Evolutionary conservation across 2,888 invertebrate genomes (phyloP), one percentile per base, ranked within the genome.

Genomic region (Plebejus anna): DNA sequence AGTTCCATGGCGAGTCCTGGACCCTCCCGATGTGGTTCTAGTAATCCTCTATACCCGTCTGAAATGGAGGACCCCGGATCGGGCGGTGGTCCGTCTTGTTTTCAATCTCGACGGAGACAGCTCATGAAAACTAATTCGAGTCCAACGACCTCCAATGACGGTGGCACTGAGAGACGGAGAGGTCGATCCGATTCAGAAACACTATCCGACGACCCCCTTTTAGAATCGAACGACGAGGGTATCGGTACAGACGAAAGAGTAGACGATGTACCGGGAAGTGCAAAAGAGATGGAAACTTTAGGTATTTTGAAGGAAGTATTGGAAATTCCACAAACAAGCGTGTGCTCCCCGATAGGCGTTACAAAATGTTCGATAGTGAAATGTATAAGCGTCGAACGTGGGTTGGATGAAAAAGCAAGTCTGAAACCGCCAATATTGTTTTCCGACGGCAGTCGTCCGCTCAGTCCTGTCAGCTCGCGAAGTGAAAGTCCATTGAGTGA

Each of bases 1-100:
- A 97, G 97, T 80, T 97, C 97, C 2, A 97, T 97, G 96, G 97
- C 97, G 0, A 97, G 97, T 88, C 97, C 97, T 0, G 97, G 97
- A 0, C 96, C 97, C 4, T 97, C 97, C 0, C 92, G 97, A 79
- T 97, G 97, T 85, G 97, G 97, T 6, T 97, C 97, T 0, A 97
- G 96, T 83, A 97, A 97, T 87, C 97, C 97, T 0, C 87, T 97
- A 3, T 97, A 96, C 85, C 96, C 96, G 1, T 95, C 96, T 13
- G 96, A 97, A 90, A 96, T 96, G 94, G 96, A 97, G 83, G 96
- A 96, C 82, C 96, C 95, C 1, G 96, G 96, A 1, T 95, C 95
- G 72, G 95, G 95, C 0, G 94, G 94, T 1, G 94, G 94, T 4
- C 94, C 89, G 2, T 92, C 92, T 66, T 91, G 94, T 82, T 90